Conservation (phyloP, 2,888 invertebrate species). For the Megastigmus dorsalis region DNA sequence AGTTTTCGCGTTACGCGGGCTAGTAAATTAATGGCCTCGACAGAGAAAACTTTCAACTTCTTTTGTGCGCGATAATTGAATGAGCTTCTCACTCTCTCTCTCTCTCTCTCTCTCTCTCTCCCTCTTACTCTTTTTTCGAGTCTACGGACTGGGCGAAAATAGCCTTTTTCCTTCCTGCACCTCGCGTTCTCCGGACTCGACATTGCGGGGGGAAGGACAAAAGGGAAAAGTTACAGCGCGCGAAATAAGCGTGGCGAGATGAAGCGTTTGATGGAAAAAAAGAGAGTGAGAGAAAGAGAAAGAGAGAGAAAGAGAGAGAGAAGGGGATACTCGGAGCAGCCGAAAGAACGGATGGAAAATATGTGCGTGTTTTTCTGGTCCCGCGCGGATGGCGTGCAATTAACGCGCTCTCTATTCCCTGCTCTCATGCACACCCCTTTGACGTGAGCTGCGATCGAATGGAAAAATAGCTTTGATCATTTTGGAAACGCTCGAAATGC, state of each 20-base stretch:
- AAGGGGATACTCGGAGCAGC: too few species aligned
- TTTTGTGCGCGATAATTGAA: conserved; percentile 54
- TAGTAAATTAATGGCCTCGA: conserved; percentile 48
- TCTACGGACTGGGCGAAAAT: too few species aligned
- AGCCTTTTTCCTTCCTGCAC: background rate
- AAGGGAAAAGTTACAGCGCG: background rate
- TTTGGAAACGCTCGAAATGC: too few species aligned
- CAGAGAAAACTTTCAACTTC: conserved; percentile 50
- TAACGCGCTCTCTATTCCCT: too few species aligned
- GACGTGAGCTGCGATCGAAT: too few species aligned
- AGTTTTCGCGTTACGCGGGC: conserved; percentile 48
- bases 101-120: background rate
- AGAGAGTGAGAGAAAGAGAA: too few species aligned
- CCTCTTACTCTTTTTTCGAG: too few species aligned
- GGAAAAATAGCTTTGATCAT: too few species aligned
- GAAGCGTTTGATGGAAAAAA: conserved; percentile 9
- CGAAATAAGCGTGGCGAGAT: background rate
- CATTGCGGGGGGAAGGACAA: background rate
- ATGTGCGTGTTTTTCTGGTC: too few species aligned
- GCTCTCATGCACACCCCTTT: too few species aligned
- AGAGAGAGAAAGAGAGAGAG: too few species aligned
- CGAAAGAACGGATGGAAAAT: background rate
- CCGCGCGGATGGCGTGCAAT: background rate
- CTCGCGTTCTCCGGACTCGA: too few species aligned
- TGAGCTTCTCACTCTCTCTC: conserved; percentile 9